Conservation (phyloP, 2,888 invertebrate species). For the Drosophila infuscata region DNA sequence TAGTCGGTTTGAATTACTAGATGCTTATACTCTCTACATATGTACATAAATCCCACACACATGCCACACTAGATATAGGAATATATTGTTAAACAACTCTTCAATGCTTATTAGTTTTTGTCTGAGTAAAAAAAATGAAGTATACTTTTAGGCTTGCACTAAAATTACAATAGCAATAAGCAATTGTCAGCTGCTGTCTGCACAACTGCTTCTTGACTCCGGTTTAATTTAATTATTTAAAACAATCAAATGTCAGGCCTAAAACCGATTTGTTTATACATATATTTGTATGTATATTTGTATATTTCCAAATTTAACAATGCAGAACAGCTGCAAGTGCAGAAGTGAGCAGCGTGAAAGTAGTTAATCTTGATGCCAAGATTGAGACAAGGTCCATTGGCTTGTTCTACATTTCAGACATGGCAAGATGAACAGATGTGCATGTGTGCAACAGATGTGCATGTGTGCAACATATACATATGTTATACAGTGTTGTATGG, state of each 20-base stretch:
- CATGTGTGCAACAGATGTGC: slow-evolving; percentile 3
- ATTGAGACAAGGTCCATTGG: slow-evolving; percentile 30
- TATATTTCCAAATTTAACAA: not conserved
- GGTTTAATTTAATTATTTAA: slow-evolving; percentile 37
- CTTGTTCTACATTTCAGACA: slow-evolving; percentile 64
- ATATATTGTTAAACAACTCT: not conserved
- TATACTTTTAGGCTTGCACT: slow-evolving; percentile 53
- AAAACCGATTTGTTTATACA: slow-evolving; percentile 19
- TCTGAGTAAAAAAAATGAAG: not conserved
- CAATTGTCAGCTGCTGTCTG: not conserved
- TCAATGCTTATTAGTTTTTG: not conserved
- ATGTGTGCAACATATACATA: not conserved
- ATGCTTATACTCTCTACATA: no score
- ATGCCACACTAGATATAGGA: not conserved
- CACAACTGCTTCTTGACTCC: slow-evolving; percentile 18
- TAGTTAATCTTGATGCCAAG: slow-evolving; percentile 26
- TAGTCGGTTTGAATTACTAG: not conserved
- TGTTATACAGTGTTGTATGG: slow-evolving; percentile 15
- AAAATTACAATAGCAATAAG: slow-evolving; percentile 27
- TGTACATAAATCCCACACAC: not conserved
- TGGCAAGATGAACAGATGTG: slow-evolving; percentile 29
- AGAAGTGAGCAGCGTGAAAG: slow-evolving; percentile 57
- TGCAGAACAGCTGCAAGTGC: slow-evolving; percentile 9
- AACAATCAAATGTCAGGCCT: slow-evolving; percentile 27
- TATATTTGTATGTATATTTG: not conserved